phyloP scores from a whole-genome alignment of 2,888 invertebrate species.

The Himalopsyche kuldschensis region DNA sequence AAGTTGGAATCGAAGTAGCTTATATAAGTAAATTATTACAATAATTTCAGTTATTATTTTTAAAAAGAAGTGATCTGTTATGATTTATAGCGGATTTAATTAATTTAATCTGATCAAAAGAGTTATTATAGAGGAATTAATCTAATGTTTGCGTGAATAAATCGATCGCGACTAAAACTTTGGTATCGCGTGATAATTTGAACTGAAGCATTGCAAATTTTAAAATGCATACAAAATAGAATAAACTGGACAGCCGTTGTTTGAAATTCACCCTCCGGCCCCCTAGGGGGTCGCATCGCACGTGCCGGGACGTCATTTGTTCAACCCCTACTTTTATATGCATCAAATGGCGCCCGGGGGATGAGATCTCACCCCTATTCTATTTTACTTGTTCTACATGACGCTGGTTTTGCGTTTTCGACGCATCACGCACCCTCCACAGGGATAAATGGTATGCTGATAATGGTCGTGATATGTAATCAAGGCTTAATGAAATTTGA shows the following conservation, averaged over 20 bases:
- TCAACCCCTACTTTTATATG: not conserved
- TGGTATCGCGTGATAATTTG: not conserved
- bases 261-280: not conserved
- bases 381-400: not conserved
- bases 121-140: too few relatives aligned
- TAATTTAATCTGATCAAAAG: too few relatives aligned
- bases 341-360: conserved; percentile 1
- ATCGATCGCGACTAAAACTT: too few relatives aligned
- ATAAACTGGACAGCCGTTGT: not conserved
- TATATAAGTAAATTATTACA: too few relatives aligned
- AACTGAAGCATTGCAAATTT: not conserved
- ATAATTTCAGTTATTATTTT: too few relatives aligned
- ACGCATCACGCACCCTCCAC: not conserved
- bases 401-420: not conserved
- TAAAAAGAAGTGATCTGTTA: too few relatives aligned
- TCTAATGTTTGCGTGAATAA: too few relatives aligned
- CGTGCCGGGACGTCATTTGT: not conserved
- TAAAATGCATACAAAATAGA: not conserved
- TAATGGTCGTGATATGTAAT: not conserved
- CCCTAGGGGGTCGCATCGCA: not conserved
- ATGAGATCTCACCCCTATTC: not conserved
- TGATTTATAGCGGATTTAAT: too few relatives aligned
- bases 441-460: not conserved
- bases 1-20: too few relatives aligned
- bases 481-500: not conserved